Percentiles rank a stretch among this genome's conserved stretches.
Conservation (phyloP, 1,140 invertebrate genomes). For the Cydia pomonella region DNA sequence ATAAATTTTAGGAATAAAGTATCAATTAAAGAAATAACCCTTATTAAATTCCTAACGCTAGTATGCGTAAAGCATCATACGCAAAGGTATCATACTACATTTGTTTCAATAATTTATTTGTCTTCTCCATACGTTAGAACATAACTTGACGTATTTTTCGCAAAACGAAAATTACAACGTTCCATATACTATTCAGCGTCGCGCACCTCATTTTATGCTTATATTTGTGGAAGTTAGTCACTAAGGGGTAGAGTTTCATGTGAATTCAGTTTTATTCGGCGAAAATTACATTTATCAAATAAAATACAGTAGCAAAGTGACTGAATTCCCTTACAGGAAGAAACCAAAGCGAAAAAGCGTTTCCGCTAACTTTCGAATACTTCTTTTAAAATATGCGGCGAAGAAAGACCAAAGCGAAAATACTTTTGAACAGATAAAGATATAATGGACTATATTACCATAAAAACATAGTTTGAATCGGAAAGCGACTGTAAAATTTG, state of each 20-base stretch:
- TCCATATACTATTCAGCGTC: too few species aligned
- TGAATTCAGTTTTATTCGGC: not conserved
- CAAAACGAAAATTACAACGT: too few species aligned
- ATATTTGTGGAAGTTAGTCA: too few species aligned
- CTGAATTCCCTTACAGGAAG: not conserved
- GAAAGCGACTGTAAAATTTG: conserved; percentile 2
- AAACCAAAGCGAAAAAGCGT: not conserved
- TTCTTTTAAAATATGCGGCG: conserved; percentile 20
- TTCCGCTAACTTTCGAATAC: conserved; percentile 26
- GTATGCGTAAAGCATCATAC: too few species aligned
- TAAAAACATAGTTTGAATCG: conserved; percentile 26
- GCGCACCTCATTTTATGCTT: too few species aligned
- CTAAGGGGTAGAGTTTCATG: not conserved
- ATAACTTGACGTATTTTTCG: too few species aligned
- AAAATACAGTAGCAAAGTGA: not conserved
- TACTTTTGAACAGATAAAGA: conserved; percentile 16
- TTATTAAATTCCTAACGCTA: too few species aligned
- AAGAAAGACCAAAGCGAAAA: conserved; percentile 1
- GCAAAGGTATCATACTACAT: too few species aligned
- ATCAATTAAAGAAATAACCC: too few species aligned
- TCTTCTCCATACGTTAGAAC: too few species aligned
- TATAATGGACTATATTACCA: conserved; percentile 19
- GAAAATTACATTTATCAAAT: not conserved
- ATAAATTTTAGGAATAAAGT: too few species aligned
- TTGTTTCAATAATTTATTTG: too few species aligned